A percentile compares a stretch with the other conserved stretches of the same genome.
Evolutionary conservation across 2,113 vertebrate species (phyloP).

Genomic region (Monarcha castaneiventris): DNA sequence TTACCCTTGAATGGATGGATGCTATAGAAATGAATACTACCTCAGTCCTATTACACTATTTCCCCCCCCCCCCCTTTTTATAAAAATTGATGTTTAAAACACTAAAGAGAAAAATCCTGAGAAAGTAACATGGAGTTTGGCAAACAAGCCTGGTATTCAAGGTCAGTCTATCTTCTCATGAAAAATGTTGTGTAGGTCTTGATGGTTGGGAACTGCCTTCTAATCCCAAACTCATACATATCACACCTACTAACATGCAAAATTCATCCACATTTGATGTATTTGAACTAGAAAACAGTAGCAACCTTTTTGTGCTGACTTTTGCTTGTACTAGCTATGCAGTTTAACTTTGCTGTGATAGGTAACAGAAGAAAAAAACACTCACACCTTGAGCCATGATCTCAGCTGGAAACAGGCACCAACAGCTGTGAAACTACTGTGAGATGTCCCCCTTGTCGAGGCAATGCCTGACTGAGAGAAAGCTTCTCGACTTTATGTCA

Average conservation of each 20-base stretch:
- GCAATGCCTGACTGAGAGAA: neutral
- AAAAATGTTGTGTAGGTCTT: neutral
- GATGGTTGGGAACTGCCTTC: neutral
- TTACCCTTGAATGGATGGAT: neutral
- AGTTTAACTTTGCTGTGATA: neutral
- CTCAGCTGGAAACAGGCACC: neutral
- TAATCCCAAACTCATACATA: neutral
- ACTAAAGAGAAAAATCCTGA: neutral
- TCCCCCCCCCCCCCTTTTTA: rapidly evolving
- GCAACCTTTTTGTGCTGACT: neutral
- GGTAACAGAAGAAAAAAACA: neutral
- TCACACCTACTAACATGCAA: neutral
- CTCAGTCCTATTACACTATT: neutral
- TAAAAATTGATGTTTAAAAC: neutral
- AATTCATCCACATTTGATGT: neutral
- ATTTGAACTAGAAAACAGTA: neutral
- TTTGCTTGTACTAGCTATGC: neutral
- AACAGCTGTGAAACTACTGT: neutral
- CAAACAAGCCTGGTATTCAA: neutral
- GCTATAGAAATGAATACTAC: neutral
- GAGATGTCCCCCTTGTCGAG: neutral
- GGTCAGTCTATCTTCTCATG: neutral
- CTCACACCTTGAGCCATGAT: neutral
- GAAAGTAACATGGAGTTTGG: neutral
- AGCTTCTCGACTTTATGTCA: neutral